These are phyloP conservation scores for Dipodomys stephensi DNA, from an alignment of 2,113 vertebrate genomes.

Conservation along the genomic window DNA sequence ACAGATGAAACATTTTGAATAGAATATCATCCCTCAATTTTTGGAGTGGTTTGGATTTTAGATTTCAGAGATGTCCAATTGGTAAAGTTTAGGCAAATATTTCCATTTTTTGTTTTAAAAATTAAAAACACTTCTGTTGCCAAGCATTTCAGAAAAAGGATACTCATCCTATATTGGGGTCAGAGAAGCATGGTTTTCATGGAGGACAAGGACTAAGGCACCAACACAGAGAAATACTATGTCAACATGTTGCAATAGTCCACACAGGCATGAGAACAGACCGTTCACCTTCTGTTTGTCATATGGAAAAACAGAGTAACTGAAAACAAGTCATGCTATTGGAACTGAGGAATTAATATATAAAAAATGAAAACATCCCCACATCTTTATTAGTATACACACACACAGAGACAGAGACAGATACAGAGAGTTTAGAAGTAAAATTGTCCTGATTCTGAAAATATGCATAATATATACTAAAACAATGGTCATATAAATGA, in stretches of 20 bases:
- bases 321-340: background rate
- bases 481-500: slow-evolving; percentile 34
- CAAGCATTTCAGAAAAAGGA: background rate
- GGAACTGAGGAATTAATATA: background rate
- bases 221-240: background rate
- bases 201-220: background rate
- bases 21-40: too few relatives aligned
- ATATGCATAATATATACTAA: background rate
- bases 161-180: background rate
- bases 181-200: background rate
- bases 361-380: background rate
- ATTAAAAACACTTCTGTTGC: background rate
- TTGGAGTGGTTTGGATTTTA: background rate
- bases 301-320: background rate
- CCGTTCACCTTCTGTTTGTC: background rate
- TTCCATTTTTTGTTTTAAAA: background rate
- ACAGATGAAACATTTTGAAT: background rate
- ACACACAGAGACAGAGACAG: background rate
- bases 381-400: background rate
- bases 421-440: background rate
- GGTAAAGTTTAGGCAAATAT: background rate
- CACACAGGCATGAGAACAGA: background rate
- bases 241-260: background rate
- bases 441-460: slow-evolving; percentile 48
- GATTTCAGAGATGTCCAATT: background rate